A percentile compares a stretch with the other conserved stretches of the same genome.
These are phyloP conservation scores for Anguilla obscura DNA, from an alignment of 2,797 vertebrate genomes.

Conservation along the genomic window DNA sequence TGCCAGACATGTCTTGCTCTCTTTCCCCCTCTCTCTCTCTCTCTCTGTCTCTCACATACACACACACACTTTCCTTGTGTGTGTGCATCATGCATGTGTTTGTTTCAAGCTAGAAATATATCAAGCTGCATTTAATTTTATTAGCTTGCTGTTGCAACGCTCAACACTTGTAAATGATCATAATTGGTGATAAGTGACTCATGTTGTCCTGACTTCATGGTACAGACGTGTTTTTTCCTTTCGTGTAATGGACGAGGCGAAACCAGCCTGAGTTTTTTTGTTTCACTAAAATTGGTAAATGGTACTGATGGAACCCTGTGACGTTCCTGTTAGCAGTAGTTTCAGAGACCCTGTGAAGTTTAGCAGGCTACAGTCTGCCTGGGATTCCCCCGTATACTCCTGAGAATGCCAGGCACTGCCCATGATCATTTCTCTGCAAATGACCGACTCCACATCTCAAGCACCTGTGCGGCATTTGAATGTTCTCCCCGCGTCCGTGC, in stretches of 20 bases:
- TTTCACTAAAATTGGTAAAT: not conserved
- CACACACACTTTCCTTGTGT: not conserved
- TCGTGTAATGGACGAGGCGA: not conserved
- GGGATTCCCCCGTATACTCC: no score
- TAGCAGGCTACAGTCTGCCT: not conserved
- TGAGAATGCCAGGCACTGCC: not conserved
- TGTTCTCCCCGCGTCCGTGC: no score
- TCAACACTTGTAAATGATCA: constrained; percentile 1
- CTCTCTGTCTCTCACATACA: no score
- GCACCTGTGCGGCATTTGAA: not conserved
- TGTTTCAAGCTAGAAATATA: not conserved
- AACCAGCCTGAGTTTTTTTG: not conserved
- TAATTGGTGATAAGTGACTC: not conserved
- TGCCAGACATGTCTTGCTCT: not conserved
- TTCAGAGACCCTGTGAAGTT: not conserved
- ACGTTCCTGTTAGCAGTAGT: not conserved
- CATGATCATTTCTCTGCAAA: not conserved
- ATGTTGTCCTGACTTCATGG: not conserved
- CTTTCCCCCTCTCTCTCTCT: no score
- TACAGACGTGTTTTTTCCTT: not conserved
- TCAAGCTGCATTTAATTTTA: not conserved
- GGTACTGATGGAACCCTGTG: not conserved
- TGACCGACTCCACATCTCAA: not conserved
- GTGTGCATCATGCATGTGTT: not conserved
- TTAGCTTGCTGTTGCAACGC: not conserved